A percentile compares a stretch with the other conserved stretches of the same genome.
Conservation (phyloP, 2,113 vertebrate species). For the Dipodomys ordii region DNA sequence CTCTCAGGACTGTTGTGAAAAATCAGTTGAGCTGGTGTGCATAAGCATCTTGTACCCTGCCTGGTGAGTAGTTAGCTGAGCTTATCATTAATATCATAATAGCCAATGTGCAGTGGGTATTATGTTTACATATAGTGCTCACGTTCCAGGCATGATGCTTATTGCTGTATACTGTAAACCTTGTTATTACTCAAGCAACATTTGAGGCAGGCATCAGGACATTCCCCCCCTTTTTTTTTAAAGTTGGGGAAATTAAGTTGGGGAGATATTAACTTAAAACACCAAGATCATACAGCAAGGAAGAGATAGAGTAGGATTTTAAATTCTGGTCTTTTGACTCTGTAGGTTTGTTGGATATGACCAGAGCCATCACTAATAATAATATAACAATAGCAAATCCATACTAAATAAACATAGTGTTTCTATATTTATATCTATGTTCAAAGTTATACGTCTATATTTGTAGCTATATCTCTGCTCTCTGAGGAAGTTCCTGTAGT, state of each 20-base stretch:
- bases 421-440: not conserved
- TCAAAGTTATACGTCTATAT: not conserved
- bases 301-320: not conserved
- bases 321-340: not conserved
- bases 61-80: not conserved
- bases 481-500: not conserved
- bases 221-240: not conserved
- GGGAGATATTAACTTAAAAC: not conserved
- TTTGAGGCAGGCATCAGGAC: not conserved
- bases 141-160: not conserved
- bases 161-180: not conserved
- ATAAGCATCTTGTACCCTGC: not conserved
- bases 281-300: not conserved
- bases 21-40: not conserved
- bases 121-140: not conserved
- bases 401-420: not conserved
- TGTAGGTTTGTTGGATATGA: not conserved
- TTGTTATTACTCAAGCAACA: slow-evolving; percentile 10
- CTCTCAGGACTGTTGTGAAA: not conserved
- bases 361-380: not conserved
- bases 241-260: not conserved
- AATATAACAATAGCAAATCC: not conserved
- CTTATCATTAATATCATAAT: not conserved
- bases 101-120: not conserved
- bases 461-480: not conserved